phyloP scores from a whole-genome alignment of 2,888 invertebrate genomes.

The Anorthoa munda region DNA sequence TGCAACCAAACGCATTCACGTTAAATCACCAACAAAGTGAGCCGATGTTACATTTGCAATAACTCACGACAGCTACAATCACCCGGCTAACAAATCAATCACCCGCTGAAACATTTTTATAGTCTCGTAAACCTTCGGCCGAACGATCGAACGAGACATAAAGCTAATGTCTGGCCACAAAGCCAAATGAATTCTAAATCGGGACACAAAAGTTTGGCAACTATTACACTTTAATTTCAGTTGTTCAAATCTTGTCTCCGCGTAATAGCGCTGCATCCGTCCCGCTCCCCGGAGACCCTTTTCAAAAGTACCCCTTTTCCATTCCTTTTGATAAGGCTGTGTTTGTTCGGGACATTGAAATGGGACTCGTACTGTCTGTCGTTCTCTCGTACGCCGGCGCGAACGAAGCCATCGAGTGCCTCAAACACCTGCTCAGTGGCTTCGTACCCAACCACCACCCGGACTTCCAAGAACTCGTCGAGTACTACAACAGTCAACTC shows the following conservation, averaged over 20 bases:
- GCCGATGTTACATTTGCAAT: conserved; percentile 40
- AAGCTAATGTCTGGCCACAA: conserved; percentile 81
- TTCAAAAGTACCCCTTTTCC: conserved; percentile 75
- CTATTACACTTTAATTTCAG: conserved; percentile 90
- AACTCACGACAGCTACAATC: conserved; percentile 60
- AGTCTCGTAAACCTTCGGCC: conserved; percentile 74
- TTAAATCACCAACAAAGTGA: conserved; percentile 44
- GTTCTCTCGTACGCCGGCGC: conserved; percentile 94
- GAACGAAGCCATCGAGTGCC: conserved; percentile 92
- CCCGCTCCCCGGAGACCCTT: conserved; percentile 81
- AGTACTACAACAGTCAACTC: conserved; percentile 83
- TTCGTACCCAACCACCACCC: conserved; percentile 83
- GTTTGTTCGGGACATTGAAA: conserved; percentile 77
- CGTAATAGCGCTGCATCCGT: conserved; percentile 85
- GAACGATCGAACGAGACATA: conserved; percentile 77
- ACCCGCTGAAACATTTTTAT: conserved; percentile 68
- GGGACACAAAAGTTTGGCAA: conserved; percentile 89
- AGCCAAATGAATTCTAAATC: conserved; percentile 89
- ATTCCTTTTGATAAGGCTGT: conserved; percentile 73
- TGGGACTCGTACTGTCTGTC: conserved; percentile 94
- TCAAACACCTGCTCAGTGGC: conserved; percentile 88
- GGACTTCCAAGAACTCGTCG: conserved; percentile 83
- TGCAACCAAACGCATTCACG: conserved; percentile 43
- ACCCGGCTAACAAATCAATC: conserved; percentile 65
- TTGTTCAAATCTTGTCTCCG: conserved; percentile 89